Evolutionary conservation across 1,140 invertebrate species (phyloP), one percentile per base, ranked within the genome.

Genomic region (Pinna nobilis): DNA sequence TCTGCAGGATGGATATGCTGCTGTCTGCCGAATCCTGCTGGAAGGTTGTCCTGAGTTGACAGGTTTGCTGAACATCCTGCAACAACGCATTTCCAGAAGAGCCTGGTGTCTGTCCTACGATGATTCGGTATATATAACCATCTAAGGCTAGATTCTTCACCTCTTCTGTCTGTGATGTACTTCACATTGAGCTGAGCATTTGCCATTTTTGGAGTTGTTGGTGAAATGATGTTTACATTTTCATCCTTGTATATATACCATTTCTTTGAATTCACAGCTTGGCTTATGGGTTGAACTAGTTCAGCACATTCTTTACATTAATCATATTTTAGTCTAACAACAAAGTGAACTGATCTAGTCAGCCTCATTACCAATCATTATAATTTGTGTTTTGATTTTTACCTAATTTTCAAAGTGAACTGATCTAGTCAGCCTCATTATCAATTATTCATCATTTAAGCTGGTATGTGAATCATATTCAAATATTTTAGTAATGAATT

Each of bases 1-100:
- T 70, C 57, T 32, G 55, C 67, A 39, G 57, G 59, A 28, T 61
- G 68, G 33, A 20, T 63, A 44, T 70, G 57, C 23, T 18, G 44
- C 28, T 70, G 39, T 28, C 25, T 41, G 57, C 39, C 37, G 20
- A 69, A 60, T 47, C 53, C 53, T n/a, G 39, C 1, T n/a, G 50
- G 51, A 2, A 60, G 59, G 53, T 59, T 30, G 53, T 69, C 49
- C 37, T 50, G 25, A 18, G 53, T 60, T 25, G 35, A 37, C 6
- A 69, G 5, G 0, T 3, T 32, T 11, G 53, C 37, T 69, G 37
- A 39, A 39, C 28, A 66, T 33, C 25, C 49, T 33, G 20, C n/a
- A 13, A 51, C 30, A 2, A 32, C 51, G 44, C 68, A 70, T 35
- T 33, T 18, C 59, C 57, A 63, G 41, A 44, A 70, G 44, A 47